These are phyloP conservation scores for Suncus etruscus DNA, from an alignment of 2,113 vertebrate genomes.

Conservation along the genomic window DNA sequence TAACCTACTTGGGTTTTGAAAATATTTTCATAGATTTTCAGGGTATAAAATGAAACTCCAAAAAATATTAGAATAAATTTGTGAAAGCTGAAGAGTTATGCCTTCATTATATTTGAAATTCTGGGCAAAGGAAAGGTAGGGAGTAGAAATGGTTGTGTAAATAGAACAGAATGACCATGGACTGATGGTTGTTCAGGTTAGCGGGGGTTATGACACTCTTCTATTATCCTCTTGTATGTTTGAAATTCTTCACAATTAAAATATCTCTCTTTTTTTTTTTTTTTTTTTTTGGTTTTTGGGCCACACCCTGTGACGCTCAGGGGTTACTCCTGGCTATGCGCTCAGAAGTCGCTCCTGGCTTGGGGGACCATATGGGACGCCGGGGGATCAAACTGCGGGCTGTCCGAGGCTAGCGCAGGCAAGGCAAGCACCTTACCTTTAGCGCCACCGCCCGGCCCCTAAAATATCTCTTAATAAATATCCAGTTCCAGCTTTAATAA, in stretches of 20 bases:
- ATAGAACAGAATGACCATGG: rapidly evolving
- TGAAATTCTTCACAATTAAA: slow-evolving; percentile 20
- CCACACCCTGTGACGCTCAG: no score
- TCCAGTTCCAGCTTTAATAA: neutral
- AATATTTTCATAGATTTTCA: slow-evolving; percentile 26
- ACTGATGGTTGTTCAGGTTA: neutral
- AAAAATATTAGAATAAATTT: neutral
- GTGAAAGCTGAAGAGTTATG: neutral
- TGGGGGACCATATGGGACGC: no score
- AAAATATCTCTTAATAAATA: slow-evolving; percentile 28
- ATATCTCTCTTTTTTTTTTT: no score
- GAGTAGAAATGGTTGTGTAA: neutral
- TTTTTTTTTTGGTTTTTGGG: no score
- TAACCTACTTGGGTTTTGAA: neutral
- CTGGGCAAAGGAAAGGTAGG: neutral
- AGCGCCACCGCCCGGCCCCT: no score
- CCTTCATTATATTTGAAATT: slow-evolving; percentile 3
- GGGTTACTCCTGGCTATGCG: no score
- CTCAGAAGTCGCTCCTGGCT: no score
- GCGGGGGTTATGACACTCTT: neutral
- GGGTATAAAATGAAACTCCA: neutral
- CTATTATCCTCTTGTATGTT: neutral
- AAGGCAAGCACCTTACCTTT: no score
- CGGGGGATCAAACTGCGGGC: no score
- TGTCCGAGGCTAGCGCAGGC: no score